Base-by-base conservation (phyloP, 2,888 invertebrate species). In the Drosophila heteroneura region DNA sequence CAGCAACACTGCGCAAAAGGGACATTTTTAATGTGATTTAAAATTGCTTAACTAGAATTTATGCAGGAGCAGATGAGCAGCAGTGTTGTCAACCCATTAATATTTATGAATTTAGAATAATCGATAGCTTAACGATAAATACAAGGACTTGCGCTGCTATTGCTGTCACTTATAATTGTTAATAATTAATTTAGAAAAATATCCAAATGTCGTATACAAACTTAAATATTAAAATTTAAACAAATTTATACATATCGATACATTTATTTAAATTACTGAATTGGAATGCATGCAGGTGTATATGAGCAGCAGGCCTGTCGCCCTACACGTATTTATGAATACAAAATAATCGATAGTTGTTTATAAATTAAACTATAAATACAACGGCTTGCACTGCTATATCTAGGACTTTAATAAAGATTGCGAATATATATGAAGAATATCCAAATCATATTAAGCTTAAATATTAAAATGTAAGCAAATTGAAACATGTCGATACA, bases 1-100 rank as follows among this genome's bases (percentile, higher is more conserved):
- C 41, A n/a, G 51, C 35, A 35, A 66, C 56, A 64, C 74, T 64
- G 35, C 89, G 89, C n/a, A 87, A 57, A 35, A 89, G 61, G 1
- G 79, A 90, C 86, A 87, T 87, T 41, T 71, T 47, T 22, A 54
- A 37, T 60, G 26, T 26, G 56, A 47, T 12, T 41, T 19, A 22
- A 56, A 76, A 63, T 67, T 63, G 41, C 32, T 47, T 16, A 57
- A 71, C 30, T 10, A 56, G 32, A 70, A 39, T 7, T 9, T 53
- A 57, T 57, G 30, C 9, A 16, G 0, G 44, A 32, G 51, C 67
- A 68, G 65, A 68, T 71, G 67, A 47, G 6, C 1, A 49, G 30
- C 56, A 81, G 81, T 44, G 59, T 54, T 79, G 73, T 33, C 79
- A 81, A 35, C 51, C 9, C 5, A 30, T 7, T 0, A 19, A 41